Base-by-base conservation (phyloP, 35 echinoderm and acorn worm genomes). In the Amphiura filiformis region DNA sequence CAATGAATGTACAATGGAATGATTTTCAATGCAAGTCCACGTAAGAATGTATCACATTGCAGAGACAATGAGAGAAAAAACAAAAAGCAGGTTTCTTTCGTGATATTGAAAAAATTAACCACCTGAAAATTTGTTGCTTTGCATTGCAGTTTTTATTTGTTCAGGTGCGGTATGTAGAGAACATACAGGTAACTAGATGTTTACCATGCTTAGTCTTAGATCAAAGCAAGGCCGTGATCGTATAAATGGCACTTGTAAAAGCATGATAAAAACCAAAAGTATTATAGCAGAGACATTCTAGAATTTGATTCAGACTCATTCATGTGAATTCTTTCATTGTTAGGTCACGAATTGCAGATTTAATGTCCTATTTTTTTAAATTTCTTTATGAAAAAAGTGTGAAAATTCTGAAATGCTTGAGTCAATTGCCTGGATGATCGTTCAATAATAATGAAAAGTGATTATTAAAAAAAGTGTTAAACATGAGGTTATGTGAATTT, bases 181-280 rank as follows among this genome's bases (percentile, higher is more conserved):
- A 70, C 26, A 15, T n/a, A 70, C 11, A 26, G 11, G 26, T 70
- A 30, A 23, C 41, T 9, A 47, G 17, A 17, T 70, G 26, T 70
- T 70, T 70, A 70, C 61, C 28, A 11, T 15, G 61, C 44, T 52
- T 30, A n/a, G 11, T 70, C 26, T 30, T 70, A 70, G 61, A 70
- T 70, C 61, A 70, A 70, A 70, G 61, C 61, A 70, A 70, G 61
- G 61, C 61, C 61, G 61, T 70, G 61, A 52, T 70, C 26, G 4
- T 70, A 70, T 30, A 26, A 18, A 70, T n/a, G n/a, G 61, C 61
- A 70, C 61, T 70, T 70, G 17, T 70, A 70, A 70, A 70, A 70
- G 61, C n/a, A n/a, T 70, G 61, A 70, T 70, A 70, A 70, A 70
- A 70, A 70, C 26, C 7, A 70, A 70, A 70, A 70, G 61, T 70